A percentile compares a stretch with the other conserved stretches of the same genome.
phyloP scores from a whole-genome alignment of 2,888 invertebrate species.

The Pyrochroa serraticornis region DNA sequence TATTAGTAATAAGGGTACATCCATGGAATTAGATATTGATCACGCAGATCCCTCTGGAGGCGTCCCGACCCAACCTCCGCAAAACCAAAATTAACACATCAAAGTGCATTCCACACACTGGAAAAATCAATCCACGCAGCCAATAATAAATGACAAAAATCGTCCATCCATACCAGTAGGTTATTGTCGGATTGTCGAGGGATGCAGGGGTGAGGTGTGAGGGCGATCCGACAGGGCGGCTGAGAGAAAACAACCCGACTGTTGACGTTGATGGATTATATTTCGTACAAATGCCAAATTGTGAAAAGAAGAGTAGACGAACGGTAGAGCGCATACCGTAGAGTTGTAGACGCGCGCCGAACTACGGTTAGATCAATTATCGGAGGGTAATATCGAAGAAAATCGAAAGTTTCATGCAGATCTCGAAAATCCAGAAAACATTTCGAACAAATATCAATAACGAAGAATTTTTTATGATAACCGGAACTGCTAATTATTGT shows the following conservation, averaged over 20 bases:
- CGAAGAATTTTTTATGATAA: neutral
- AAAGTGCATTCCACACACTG: conserved; percentile 52
- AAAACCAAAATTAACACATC: conserved; percentile 54
- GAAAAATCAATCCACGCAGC: conserved; percentile 57
- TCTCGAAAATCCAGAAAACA: neutral
- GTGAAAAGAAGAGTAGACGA: conserved; percentile 60
- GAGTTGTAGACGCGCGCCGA: conserved; percentile 52
- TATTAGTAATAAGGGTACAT: too few relatives aligned
- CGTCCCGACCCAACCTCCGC: too few relatives aligned
- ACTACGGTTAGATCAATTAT: conserved; percentile 56
- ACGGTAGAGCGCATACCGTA: conserved; percentile 53
- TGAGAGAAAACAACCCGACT: conserved; percentile 60
- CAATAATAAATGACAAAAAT: conserved; percentile 61
- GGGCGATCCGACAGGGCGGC: conserved; percentile 45
- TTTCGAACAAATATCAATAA: too few relatives aligned
- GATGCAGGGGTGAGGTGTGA: conserved; percentile 43
- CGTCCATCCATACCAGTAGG: conserved; percentile 60
- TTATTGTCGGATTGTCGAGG: conserved; percentile 55
- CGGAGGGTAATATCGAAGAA: conserved; percentile 27
- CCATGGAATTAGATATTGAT: neutral
- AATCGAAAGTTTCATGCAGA: neutral
- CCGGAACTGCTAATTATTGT: neutral
- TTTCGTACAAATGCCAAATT: conserved; percentile 63
- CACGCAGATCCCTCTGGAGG: neutral
- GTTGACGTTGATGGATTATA: conserved; percentile 62